Evolutionary conservation across 2,113 vertebrate genomes (phyloP), one percentile per base, ranked within the genome.

Genomic region (Platanista minor): DNA sequence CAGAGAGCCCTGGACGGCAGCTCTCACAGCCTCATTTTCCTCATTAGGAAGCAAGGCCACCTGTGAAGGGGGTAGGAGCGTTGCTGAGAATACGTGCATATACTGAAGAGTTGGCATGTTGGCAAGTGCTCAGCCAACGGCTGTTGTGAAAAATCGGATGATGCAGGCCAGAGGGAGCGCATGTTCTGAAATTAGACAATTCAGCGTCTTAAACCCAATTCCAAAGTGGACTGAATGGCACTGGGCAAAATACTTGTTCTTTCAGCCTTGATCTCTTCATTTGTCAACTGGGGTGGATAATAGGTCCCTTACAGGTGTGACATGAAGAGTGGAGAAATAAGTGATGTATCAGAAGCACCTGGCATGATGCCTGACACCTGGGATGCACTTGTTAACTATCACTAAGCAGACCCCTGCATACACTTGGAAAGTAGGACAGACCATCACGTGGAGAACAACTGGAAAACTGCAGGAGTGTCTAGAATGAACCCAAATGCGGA

Each of bases 41-140:
- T 84, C 82, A n/a, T 14, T n/a, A 13, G 13, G 46, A 66, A 62
- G 23, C 33, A 49, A 33, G 33, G 41, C n/a, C n/a, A 7, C 29
- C 36, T 5, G 0, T 29, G 57, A n/a, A n/a, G 67, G 39, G 15
- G 36, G 4, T 12, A 18, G 33, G 84, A 29, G 27, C 14, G 8
- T 25, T 9, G 33, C 31, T 6, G 90, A 80, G 54, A 59, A 21
- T 18, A 9, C 0, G 0, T 31, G 43, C 62, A 10, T 8, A 11
- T 8, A 6, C 8, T 9, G n/a, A 21, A 0, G 31, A 14, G 33
- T 2, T 43, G 14, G 25, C 52, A 27, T 0, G 3, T 54, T 54
- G 72, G 46, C 62, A 4, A 1, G 49, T 61, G 17, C 52, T 66
- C 46, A 3, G 10, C 0, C 2, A 49, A 9, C 0, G 12, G 31